Percentiles rank a stretch among this genome's conserved stretches.
phyloP scores from a whole-genome alignment of 2,888 invertebrate genomes.

The Lochmaea crataegi region DNA sequence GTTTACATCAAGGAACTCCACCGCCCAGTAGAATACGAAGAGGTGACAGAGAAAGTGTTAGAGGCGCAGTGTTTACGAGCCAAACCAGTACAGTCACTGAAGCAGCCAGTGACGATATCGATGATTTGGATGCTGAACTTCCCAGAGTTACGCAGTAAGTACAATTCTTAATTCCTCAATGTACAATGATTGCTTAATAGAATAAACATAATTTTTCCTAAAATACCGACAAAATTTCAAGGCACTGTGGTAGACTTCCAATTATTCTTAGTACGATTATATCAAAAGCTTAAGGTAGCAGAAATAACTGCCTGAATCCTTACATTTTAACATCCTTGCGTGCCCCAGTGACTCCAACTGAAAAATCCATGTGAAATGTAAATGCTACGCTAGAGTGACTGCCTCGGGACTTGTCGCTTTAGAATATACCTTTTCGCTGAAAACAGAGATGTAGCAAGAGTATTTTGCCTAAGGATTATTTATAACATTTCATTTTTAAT shows the following conservation, averaged over 20 bases:
- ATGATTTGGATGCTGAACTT: conserved; percentile 72
- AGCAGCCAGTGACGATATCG: conserved; percentile 77
- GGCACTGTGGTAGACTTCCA: too few species aligned
- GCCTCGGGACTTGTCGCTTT: conserved; percentile 1
- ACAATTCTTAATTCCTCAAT: too few species aligned
- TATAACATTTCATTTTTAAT: too few species aligned
- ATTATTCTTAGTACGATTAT: background rate
- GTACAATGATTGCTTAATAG: background rate
- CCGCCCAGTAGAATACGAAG: conserved; percentile 65
- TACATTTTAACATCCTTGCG: conserved; percentile 15
- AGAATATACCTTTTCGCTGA: conserved; percentile 9
- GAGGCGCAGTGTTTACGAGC: conserved; percentile 68
- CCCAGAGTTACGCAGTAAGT: conserved; percentile 76
- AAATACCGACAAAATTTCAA: too few species aligned
- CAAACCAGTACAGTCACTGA: conserved; percentile 78
- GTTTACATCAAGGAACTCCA: conserved; percentile 52
- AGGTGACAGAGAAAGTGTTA: conserved; percentile 63
- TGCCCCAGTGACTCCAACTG: conserved; percentile 1
- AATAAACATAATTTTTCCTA: too few species aligned
- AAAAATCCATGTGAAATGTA: conserved; percentile 14
- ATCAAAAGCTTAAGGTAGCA: background rate
- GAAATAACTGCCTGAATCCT: background rate
- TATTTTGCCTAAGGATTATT: too few species aligned
- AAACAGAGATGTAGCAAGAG: too few species aligned
- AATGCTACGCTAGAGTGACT: conserved; percentile 19